Evolutionary conservation across 2,113 vertebrate genomes (phyloP).

Genomic region (Atractosteus spatula): DNA sequence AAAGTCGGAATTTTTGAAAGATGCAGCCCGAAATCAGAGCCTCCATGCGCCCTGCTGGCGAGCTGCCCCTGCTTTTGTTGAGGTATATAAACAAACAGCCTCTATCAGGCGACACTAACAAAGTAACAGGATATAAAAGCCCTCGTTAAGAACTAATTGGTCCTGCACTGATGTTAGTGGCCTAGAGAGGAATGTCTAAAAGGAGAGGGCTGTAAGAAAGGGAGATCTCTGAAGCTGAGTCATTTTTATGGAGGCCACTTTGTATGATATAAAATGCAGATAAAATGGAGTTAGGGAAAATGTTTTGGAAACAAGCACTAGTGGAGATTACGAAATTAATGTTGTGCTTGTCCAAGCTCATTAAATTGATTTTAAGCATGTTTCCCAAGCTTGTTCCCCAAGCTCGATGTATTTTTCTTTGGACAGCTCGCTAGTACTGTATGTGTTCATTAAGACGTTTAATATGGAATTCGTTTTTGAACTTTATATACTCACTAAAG

Average conservation of each 20-base stretch:
- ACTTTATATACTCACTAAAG: no score
- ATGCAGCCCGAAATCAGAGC: constrained; percentile 45
- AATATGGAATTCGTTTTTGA: no score
- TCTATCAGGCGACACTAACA: constrained; percentile 32
- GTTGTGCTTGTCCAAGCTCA: no score
- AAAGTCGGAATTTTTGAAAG: not conserved
- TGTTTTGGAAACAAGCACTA: constrained; percentile 1
- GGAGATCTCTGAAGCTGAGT: constrained; percentile 1
- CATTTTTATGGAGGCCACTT: constrained; percentile 15
- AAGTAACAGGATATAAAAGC: constrained; percentile 35
- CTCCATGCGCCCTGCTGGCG: constrained; percentile 43
- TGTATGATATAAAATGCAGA: constrained; percentile 11
- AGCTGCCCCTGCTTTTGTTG: constrained; percentile 37
- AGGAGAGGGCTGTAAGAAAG: not conserved
- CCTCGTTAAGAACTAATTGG: constrained; percentile 31
- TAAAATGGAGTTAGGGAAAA: not conserved
- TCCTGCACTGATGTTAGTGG: constrained; percentile 20
- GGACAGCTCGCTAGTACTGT: not conserved
- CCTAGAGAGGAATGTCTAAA: not conserved
- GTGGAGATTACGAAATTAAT: not conserved
- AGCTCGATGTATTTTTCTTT: no score
- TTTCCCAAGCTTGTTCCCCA: no score
- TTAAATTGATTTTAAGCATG: no score
- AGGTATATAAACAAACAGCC: constrained; percentile 48
- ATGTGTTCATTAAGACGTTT: not conserved